Base-by-base conservation (phyloP, 2,888 invertebrate species). In the Iphiclides podalirius region DNA sequence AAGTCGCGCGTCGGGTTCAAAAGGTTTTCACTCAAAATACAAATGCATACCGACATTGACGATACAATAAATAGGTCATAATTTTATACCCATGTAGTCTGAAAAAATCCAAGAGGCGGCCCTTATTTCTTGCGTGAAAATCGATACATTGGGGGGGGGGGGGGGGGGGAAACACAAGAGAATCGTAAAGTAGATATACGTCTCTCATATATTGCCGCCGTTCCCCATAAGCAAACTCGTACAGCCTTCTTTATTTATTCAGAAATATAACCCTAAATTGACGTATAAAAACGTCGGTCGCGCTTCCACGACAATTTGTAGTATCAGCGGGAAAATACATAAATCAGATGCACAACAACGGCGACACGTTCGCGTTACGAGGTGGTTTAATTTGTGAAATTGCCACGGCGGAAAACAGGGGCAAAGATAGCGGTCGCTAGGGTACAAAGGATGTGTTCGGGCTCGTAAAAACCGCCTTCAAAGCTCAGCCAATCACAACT, bases 371-470 rank as follows among this genome's bases (percentile, higher is more conserved):
- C 59, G 55, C 57, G 53, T 58, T 58, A 61, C 54, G 52, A 53
- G 55, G 48, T 52, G 63, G 71, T 68, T 72, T 77, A 74, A 81
- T 79, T 78, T 79, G 74, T 70, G 70, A 76, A 74, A 75, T 76
- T 70, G 70, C 66, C 59, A 59, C 60, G 55, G 60, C 46, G 60
- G 64, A 68, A 72, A 70, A 67, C 64, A 58, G 59, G 56, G 52
- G 53, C 56, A 59, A 68, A 68, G n/a, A n/a, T n/a, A n/a, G 59
- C 61, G 59, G 58, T 58, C 64, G 52, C 59, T 52, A 59, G 64
- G 67, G 66, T 59, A 47, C 54, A 49, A 54, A 52, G 47, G 42
- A 54, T 23, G 34, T 50, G 4, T 20, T 6, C 23, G 46, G 60
- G 53, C 57, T 55, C 52, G 51, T 55, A 57, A 52, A 56, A 54